Percentiles rank a stretch among this genome's conserved stretches.
Evolutionary conservation across 2,797 vertebrate genomes (phyloP).

Genomic region (Enteromius unitaeniatus): DNA sequence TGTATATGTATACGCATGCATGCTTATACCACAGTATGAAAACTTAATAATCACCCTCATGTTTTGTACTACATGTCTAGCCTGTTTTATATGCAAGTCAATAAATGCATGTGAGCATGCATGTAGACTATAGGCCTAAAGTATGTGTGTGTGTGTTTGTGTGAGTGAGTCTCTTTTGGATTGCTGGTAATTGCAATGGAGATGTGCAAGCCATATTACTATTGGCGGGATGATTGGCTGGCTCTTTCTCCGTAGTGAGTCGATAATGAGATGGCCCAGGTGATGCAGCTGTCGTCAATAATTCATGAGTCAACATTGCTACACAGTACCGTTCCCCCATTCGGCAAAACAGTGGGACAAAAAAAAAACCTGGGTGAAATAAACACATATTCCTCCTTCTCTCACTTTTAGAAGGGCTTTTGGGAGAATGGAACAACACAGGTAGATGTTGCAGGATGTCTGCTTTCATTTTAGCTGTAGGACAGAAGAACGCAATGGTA

Average conservation of each 20-base stretch:
- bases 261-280: constrained; percentile 54
- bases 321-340: constrained; percentile 2
- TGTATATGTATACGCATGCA: constrained; percentile 4
- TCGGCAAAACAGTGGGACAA: constrained; percentile 29
- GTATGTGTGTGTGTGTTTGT: constrained; percentile 15
- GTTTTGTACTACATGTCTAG: background rate
- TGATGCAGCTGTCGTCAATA: constrained; percentile 54
- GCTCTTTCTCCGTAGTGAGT: constrained; percentile 29
- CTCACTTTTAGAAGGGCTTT: constrained; percentile 12
- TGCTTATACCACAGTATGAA: constrained; percentile 28
- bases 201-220: constrained; percentile 43
- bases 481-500: background rate
- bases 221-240: constrained; percentile 53
- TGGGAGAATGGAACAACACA: background rate
- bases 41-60: background rate
- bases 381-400: constrained; percentile 5
- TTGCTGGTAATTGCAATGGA: constrained; percentile 41
- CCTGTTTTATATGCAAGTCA: background rate
- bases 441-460: constrained; percentile 36
- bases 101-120: background rate
- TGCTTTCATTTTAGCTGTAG: constrained; percentile 23
- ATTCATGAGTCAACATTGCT: constrained; percentile 56
- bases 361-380: constrained; percentile 18
- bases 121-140: background rate
- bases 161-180: constrained; percentile 31